Evolutionary conservation across 2,113 vertebrate genomes (phyloP), one percentile per base, ranked within the genome.

Genomic region (Thymallus thymallus): DNA sequence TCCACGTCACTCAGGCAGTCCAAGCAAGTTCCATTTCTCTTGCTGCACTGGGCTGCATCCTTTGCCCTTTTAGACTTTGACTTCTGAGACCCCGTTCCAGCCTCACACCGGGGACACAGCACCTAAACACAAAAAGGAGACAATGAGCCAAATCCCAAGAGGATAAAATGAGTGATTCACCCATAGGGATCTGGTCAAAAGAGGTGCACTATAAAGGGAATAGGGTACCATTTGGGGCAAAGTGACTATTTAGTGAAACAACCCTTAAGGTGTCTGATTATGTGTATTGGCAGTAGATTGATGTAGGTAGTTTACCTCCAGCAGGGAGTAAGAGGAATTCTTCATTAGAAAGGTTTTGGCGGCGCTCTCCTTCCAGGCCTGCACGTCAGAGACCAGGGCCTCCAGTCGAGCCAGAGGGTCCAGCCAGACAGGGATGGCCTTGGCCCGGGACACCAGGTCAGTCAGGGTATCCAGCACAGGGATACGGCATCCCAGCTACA

Each of bases 321-420:
- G 78, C 1, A 99, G 95, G 35, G 96, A 95, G 29, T 94, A 95
- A 0, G 93, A 86, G 0, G 96, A 96, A 85, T 94, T 95, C 86
- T 95, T 93, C 0, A 90, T 93, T 76, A 98, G 92, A 86, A 99
- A 99, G 0, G 95, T 98, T 81, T 93, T 96, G 0, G 93, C 91
- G 70, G 97, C 96, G 63, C 94, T 96, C 73, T 98, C 95, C 83
- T 96, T 98, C 97, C 97, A 99, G 0, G 91, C 89, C 69, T 96
- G 95, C 60, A 98, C 94, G 14, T 98, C 98, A 0, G 92, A 80
- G 67, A 98, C 89, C 55, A 98, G 87, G 9, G 91, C 90, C 83
- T 99, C 96, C 87, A 99, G 89, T 67, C 95, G 93, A 5, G 92
- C 90, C 74, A 99, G 87, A 4, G 95, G 88, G 13, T 94, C 94